Evolutionary conservation across 2,888 invertebrate species (phyloP).

Genomic region (Protodeltote pygarga): DNA sequence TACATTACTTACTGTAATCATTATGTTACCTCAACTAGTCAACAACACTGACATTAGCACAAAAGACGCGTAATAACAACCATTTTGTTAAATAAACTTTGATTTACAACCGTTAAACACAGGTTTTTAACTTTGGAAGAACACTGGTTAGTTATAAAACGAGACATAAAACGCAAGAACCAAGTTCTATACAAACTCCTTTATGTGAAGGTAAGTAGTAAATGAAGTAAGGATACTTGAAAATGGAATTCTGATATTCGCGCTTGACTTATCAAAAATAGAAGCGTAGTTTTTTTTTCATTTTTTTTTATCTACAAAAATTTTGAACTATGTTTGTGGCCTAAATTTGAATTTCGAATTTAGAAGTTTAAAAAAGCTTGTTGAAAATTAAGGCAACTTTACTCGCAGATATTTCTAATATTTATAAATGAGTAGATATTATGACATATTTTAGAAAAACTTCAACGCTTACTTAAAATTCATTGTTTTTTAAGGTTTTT

Average conservation of each 20-base stretch:
- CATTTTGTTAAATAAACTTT: slow-evolving; percentile 32
- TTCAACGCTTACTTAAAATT: too few relatives aligned
- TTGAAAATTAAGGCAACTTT: too few relatives aligned
- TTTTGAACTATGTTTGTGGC: too few relatives aligned
- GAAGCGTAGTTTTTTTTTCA: too few relatives aligned
- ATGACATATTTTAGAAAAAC: too few relatives aligned
- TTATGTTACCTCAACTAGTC: slow-evolving; percentile 11
- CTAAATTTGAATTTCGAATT: too few relatives aligned
- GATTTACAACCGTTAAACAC: slow-evolving; percentile 47
- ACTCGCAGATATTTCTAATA: too few relatives aligned
- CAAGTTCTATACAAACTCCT: slow-evolving; percentile 1
- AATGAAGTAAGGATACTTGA: neutral
- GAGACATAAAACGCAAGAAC: slow-evolving; percentile 31
- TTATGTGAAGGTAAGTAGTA: neutral
- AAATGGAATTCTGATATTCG: neutral
- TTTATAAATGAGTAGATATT: too few relatives aligned
- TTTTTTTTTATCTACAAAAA: too few relatives aligned
- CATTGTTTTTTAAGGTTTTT: too few relatives aligned
- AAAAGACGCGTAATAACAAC: slow-evolving; percentile 33
- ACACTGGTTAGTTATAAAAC: slow-evolving; percentile 29
- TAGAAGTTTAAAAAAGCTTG: too few relatives aligned
- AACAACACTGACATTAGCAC: slow-evolving; percentile 20
- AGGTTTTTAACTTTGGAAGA: slow-evolving; percentile 37
- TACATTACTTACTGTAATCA: slow-evolving; percentile 26
- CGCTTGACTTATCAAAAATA: too few relatives aligned